These are phyloP conservation scores for Epizoanthus scotinus DNA, from an alignment of 92 coral and sea anemone genomes.

Conservation along the genomic window DNA sequence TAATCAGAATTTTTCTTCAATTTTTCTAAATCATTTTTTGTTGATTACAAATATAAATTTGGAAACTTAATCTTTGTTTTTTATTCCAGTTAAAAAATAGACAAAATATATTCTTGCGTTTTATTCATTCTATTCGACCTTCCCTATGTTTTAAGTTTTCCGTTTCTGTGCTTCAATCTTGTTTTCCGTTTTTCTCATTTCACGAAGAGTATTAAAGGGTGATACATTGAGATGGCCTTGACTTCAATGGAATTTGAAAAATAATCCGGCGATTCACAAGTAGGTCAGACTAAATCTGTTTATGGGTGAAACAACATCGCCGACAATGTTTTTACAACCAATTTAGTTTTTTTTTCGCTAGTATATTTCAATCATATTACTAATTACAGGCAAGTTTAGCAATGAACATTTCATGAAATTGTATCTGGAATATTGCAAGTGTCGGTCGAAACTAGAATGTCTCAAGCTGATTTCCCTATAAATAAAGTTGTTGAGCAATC, in stretches of 20 bases:
- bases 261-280: neutral
- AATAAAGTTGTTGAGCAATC: neutral
- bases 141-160: no score
- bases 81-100: no score
- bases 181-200: neutral
- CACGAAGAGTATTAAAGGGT: neutral
- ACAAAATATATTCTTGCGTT: no score
- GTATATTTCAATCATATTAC: neutral
- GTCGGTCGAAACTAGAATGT: no score
- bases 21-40: no score
- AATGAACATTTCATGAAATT: no score
- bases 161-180: no score
- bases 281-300: neutral
- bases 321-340: neutral
- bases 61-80: no score
- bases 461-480: neutral
- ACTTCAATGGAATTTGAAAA: slow-evolving; percentile 14
- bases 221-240: neutral
- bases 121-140: no score
- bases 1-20: no score
- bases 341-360: neutral
- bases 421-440: neutral
- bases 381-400: neutral
- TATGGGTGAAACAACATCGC: neutral
- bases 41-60: no score